Base-by-base conservation (phyloP, 2,797 vertebrate species). In the Adrianichthys oophorus region DNA sequence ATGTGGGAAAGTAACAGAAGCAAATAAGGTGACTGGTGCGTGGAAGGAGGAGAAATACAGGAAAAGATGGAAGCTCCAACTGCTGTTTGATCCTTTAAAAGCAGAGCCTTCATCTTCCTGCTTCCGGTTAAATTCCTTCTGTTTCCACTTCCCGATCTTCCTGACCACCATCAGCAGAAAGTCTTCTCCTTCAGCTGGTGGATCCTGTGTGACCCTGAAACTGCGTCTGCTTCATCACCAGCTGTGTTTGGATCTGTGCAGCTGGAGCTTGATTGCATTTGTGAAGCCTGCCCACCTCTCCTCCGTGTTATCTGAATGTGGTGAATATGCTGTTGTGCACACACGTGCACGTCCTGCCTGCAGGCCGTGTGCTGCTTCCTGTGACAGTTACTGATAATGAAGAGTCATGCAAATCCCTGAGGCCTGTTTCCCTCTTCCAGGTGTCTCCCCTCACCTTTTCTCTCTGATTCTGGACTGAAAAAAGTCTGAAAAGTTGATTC, bases 331-430 rank as follows among this genome's bases (percentile, higher is more conserved):
- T 15, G 15, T 7, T 56, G 26, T 74, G 58, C 66, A 40, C 50
- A 51, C 52, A 52, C 65, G 53, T 64, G 68, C 62, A 37, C 73
- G 71, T 62, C 59, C 24, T 71, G 78, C 82, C 87, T 79, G 78
- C 57, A 65, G 81, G 85, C 76, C 69, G 60, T 80, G 84, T 82
- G 79, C 79, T 78, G 75, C 81, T 68, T 80, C 76, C 68, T 83
- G 63, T 88, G 85, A 87, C 88, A 88, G 85, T 89, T 89, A 87
- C 72, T 55, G 83, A 85, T 88, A 86, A 89, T 84, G 21, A 83
- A 70, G 80, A 85, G 51, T 75, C 83, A 88, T 85, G 86, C 84
- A 89, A 90, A 89, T 87, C 80, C 76, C 61, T 15, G 1, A 51
- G 76, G 81, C 78, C 19, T 48, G 24, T 12, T 64, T 26, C 21